Conservation (phyloP, 1,140 invertebrate species). For the Tenebrio molitor region DNA sequence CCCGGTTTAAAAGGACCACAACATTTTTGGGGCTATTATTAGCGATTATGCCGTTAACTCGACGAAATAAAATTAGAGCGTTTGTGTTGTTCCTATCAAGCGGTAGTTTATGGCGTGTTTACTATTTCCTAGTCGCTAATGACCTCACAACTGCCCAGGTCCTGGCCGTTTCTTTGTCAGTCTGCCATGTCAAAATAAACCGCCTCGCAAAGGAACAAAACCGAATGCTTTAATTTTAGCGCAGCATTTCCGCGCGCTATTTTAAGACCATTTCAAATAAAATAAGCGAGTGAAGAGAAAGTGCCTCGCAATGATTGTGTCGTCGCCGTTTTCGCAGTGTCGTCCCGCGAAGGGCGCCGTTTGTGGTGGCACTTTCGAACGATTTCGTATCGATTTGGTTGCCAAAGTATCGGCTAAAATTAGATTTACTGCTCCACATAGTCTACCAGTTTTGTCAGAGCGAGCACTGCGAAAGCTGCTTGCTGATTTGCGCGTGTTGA, state of each 20-base stretch:
- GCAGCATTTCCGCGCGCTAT: conserved; percentile 31
- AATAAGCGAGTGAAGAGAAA: background rate
- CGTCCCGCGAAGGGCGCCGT: background rate
- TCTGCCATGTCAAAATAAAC: conserved; percentile 26
- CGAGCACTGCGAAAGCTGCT: conserved; percentile 8
- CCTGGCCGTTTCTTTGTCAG: background rate
- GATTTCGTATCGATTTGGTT: conserved; percentile 50
- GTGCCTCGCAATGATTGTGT: background rate
- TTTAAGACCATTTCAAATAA: conserved; percentile 22
- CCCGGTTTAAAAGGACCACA: no score
- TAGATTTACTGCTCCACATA: conserved; percentile 49
- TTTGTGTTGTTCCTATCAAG: conserved; percentile 23
- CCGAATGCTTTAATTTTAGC: conserved; percentile 22
- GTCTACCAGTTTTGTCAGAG: conserved; percentile 14
- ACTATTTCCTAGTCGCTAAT: conserved; percentile 17
- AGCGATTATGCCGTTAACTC: no score
- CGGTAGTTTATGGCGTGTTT: background rate
- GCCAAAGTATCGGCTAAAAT: conserved; percentile 56
- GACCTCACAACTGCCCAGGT: background rate
- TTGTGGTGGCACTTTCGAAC: conserved; percentile 16
- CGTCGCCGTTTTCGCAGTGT: background rate
- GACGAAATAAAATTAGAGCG: no score
- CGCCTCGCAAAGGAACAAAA: conserved; percentile 8
- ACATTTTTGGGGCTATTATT: no score
- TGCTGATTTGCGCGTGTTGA: conserved; percentile 4